phyloP scores from a whole-genome alignment of 1,140 invertebrate genomes.

The Phthorimaea operculella region DNA sequence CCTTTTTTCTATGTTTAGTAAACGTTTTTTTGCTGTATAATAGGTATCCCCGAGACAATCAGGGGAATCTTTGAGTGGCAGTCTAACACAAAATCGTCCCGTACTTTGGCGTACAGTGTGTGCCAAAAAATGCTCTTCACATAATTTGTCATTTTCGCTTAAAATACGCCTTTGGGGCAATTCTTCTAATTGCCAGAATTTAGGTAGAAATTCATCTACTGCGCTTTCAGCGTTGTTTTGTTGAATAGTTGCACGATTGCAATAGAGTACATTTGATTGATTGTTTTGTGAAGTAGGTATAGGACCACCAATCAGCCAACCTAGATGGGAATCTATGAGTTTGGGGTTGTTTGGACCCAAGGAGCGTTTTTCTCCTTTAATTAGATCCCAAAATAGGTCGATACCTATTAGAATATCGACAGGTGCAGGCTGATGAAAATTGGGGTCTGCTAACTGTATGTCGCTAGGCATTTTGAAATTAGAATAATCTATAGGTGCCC shows the following conservation, averaged over 20 bases:
- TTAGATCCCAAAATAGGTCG: constrained; percentile 6
- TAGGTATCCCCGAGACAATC: constrained; percentile 11
- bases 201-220: neutral
- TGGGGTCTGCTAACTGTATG: constrained; percentile 15
- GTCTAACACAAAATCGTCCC: constrained; percentile 11
- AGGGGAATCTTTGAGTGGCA: constrained; percentile 8
- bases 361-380: constrained; percentile 2
- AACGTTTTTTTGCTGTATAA: constrained; percentile 3
- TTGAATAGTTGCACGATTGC: neutral
- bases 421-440: neutral
- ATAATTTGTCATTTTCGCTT: constrained; percentile 24
- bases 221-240: neutral
- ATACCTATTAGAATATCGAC: neutral
- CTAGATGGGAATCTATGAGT: constrained; percentile 7
- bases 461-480: constrained; percentile 14
- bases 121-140: constrained; percentile 23
- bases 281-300: neutral
- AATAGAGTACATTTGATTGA: neutral
- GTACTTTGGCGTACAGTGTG: constrained; percentile 12
- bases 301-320: constrained; percentile 8
- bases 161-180: neutral
- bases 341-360: constrained; percentile 7
- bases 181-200: constrained; percentile 5
- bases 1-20: constrained; percentile 2
- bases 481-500: constrained; percentile 8